Percentiles rank a stretch among this genome's conserved stretches.
phyloP scores from a whole-genome alignment of 2,797 vertebrate genomes.

The Columba guinea region DNA sequence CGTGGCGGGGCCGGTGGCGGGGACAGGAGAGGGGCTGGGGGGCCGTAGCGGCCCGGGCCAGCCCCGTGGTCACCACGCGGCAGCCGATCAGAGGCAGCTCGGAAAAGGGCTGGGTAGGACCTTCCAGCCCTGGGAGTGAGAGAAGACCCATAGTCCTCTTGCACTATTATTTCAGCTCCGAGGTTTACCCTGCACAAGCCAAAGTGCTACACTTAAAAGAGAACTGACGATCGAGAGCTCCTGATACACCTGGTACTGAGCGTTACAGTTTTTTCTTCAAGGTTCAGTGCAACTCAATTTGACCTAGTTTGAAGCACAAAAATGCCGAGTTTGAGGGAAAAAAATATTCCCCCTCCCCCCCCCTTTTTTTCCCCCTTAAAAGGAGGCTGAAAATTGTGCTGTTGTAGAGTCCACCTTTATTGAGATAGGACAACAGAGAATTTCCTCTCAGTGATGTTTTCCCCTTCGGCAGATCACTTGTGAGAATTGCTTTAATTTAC shows the following conservation, averaged over 20 bases:
- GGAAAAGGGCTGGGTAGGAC: too few relatives aligned
- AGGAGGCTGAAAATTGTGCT: neutral
- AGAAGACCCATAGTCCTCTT: neutral
- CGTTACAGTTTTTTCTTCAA: neutral
- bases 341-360: too few relatives aligned
- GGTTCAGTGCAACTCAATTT: neutral
- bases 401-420: neutral
- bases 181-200: neutral
- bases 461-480: neutral
- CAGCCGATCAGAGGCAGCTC: fast-evolving
- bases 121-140: neutral
- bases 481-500: neutral
- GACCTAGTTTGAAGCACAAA: neutral
- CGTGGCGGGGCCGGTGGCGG: too few relatives aligned
- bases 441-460: neutral
- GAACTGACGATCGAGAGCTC: fast-evolving
- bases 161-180: neutral
- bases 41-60: too few relatives aligned
- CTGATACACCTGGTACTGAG: neutral
- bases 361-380: neutral
- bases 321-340: neutral
- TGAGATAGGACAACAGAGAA: neutral
- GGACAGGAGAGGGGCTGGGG: too few relatives aligned
- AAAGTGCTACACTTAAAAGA: neutral
- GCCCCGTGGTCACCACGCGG: fast-evolving